These are phyloP conservation scores for Ophiodon elongatus DNA, from an alignment of 2,113 vertebrate species.

Conservation along the genomic window DNA sequence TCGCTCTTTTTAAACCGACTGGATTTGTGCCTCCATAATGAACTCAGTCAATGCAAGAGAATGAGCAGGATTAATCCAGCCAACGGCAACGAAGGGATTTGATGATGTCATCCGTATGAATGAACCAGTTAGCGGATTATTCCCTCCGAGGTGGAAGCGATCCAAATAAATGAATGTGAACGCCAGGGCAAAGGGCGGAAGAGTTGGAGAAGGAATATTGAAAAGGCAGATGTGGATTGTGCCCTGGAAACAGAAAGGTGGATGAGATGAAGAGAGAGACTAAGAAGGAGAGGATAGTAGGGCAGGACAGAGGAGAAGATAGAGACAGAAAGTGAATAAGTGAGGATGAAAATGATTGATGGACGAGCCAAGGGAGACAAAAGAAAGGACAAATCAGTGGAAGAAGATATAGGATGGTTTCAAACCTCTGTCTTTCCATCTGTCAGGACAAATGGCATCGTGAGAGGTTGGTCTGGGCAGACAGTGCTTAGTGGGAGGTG, in stretches of 20 bases:
- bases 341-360: slow-evolving; percentile 70
- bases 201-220: slow-evolving; percentile 28
- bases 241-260: slow-evolving; percentile 42
- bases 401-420: slow-evolving; percentile 74
- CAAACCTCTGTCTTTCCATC: slow-evolving; percentile 76
- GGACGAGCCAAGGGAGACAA: slow-evolving; percentile 65
- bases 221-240: slow-evolving; percentile 27
- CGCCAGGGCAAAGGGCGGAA: slow-evolving; percentile 61
- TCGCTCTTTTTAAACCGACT: slow-evolving; percentile 75
- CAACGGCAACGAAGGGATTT: slow-evolving; percentile 83
- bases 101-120: slow-evolving; percentile 87
- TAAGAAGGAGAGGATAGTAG: slow-evolving; percentile 13
- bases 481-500: slow-evolving; percentile 78
- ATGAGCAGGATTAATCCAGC: slow-evolving; percentile 87
- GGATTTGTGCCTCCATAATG: slow-evolving; percentile 84
- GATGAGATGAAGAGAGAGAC: slow-evolving; percentile 23
- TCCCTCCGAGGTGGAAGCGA: slow-evolving; percentile 77
- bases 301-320: slow-evolving; percentile 38
- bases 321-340: slow-evolving; percentile 60
- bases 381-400: slow-evolving; percentile 67
- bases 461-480: slow-evolving; percentile 74
- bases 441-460: slow-evolving; percentile 78
- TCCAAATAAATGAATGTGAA: slow-evolving; percentile 85
- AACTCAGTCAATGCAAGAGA: slow-evolving; percentile 85
- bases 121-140: slow-evolving; percentile 85